Conservation (phyloP, 2,888 invertebrate species). For the Lingula anatina region DNA sequence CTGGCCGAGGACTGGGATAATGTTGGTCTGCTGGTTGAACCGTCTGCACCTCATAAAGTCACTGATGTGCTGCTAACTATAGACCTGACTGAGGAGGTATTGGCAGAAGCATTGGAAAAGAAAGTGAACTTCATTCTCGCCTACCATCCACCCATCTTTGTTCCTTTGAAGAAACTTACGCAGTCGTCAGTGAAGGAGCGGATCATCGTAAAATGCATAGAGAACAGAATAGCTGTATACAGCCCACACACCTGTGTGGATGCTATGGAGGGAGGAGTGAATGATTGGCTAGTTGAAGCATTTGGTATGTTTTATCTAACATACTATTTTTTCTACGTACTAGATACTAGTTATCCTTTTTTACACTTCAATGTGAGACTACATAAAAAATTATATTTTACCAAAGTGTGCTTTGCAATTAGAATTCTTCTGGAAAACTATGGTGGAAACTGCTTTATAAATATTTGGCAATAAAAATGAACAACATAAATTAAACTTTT, state of each 20-base stretch:
- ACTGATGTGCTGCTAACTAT: slow-evolving; percentile 76
- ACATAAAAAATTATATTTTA: too few relatives aligned
- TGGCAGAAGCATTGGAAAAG: slow-evolving; percentile 66
- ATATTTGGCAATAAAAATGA: too few relatives aligned
- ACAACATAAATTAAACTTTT: too few relatives aligned
- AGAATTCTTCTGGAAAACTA: too few relatives aligned
- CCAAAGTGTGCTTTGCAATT: too few relatives aligned
- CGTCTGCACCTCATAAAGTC: slow-evolving; percentile 56
- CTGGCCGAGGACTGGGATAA: slow-evolving; percentile 88
- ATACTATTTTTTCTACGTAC: too few relatives aligned
- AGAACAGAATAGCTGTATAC: slow-evolving; percentile 80
- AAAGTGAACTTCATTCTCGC: slow-evolving; percentile 77
- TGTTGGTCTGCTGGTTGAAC: slow-evolving; percentile 85
- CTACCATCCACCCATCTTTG: slow-evolving; percentile 95
- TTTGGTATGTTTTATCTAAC: slow-evolving; percentile 60
- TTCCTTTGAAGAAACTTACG: slow-evolving; percentile 72
- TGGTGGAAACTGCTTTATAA: too few relatives aligned
- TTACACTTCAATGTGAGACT: too few relatives aligned
- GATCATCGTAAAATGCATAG: slow-evolving; percentile 72
- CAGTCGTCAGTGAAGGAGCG: slow-evolving; percentile 67
- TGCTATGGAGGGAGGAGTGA: slow-evolving; percentile 75
- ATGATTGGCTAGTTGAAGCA: slow-evolving; percentile 83
- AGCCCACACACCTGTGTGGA: slow-evolving; percentile 94
- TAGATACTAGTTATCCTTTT: too few relatives aligned
- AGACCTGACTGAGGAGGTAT: slow-evolving; percentile 83